Base-by-base conservation (phyloP, 2,797 vertebrate species). In the Acanthurus leucopareius region DNA sequence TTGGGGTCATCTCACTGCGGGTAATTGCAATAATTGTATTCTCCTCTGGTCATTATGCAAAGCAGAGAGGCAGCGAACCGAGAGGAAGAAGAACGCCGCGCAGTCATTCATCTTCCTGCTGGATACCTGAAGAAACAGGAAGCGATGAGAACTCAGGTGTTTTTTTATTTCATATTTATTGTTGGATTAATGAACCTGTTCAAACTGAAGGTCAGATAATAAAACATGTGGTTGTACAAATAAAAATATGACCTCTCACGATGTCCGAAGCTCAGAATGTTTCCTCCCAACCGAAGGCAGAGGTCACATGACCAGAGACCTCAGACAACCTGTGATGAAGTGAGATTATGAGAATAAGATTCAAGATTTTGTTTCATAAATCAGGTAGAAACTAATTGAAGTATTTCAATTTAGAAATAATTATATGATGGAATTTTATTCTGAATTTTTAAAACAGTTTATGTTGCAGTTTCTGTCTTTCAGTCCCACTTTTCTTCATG, bases 1-100 rank as follows among this genome's bases (percentile, higher is more conserved):
- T 90, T 90, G 77, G 83, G 88, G 89, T 91, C 89, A 86, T 76
- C 49, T 78, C 77, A 59, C 73, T 68, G 45, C 1, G 63, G 79
- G 65, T 83, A 86, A 90, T 78, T 85, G 75, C 54, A 77, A 45
- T 88, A 79, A 89, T 84, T 82, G 74, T 78, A 15, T 56, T 78
- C 51, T 58, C 64, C 10, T 47, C 38, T 57, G 49, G 59, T 87
- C 47, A 54, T 82, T 78, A 82, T 51, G 68, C 52, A 28, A 53
- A 74, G 69, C 7, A 5, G 60, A 40, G 66, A 75, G 80, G 68
- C 77, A 5, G 71, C 19, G 48, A 67, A 42, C 57, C 35, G 52
- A 67, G 45, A 47, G 69, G 47, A 40, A 17, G 5, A 19, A 48
- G 51, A 60, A 45, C 0, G 2, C 47, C 20, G 20, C 10, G 44